Evolutionary conservation across 2,113 vertebrate species (phyloP).

Genomic region (Oreochromis aureus): DNA sequence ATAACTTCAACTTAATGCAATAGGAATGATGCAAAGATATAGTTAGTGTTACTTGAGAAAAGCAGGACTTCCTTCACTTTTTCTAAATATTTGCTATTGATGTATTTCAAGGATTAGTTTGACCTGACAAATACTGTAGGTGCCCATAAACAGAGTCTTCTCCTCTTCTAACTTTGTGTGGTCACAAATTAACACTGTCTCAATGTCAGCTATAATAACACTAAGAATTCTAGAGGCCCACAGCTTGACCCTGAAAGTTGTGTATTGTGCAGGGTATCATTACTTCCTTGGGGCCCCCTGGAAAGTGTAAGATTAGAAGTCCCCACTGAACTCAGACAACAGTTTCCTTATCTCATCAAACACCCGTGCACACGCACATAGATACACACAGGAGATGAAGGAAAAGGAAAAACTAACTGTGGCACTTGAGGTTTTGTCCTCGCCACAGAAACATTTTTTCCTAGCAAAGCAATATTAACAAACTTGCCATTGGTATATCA

Average conservation of each 20-base stretch:
- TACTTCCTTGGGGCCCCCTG: background rate
- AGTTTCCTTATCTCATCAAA: background rate
- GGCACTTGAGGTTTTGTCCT: background rate
- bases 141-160: background rate
- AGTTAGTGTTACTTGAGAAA: background rate
- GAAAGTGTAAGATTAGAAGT: background rate
- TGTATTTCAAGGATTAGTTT: background rate
- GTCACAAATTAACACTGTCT: background rate
- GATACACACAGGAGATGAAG: background rate
- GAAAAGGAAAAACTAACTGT: background rate
- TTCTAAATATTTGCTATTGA: background rate
- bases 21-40: background rate
- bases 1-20: background rate
- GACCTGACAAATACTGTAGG: background rate
- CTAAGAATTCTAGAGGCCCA: background rate
- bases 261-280: background rate
- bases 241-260: background rate
- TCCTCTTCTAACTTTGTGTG: background rate
- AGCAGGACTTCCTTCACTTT: background rate
- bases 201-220: background rate
- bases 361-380: background rate
- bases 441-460: background rate
- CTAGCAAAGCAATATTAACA: too few species aligned
- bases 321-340: background rate
- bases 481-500: background rate